A percentile compares a stretch with the other conserved stretches of the same genome.
Evolutionary conservation across 1,140 invertebrate species (phyloP).

Genomic region (Gryllus bimaculatus): DNA sequence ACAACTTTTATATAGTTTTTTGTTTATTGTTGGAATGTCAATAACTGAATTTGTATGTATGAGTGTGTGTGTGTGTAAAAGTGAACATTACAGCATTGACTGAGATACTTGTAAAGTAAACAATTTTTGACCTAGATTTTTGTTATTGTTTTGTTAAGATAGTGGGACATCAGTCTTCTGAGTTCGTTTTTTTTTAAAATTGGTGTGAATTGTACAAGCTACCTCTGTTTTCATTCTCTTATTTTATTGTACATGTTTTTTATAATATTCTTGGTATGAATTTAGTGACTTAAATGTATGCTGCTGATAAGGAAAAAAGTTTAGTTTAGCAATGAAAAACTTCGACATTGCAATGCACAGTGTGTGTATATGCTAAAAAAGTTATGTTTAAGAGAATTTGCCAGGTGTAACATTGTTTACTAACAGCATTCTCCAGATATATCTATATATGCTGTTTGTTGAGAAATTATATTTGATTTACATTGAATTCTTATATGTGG

Average conservation of each 20-base stretch:
- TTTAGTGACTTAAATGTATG: too few relatives aligned
- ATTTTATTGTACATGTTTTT: not conserved
- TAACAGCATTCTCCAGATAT: not conserved
- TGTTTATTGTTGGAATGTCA: not conserved
- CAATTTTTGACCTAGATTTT: not conserved
- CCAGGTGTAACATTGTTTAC: not conserved
- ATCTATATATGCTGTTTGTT: not conserved
- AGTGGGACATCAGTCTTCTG: not conserved
- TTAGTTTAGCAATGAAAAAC: too few relatives aligned
- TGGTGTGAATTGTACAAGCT: not conserved
- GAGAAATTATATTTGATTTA: too few relatives aligned
- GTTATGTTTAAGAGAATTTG: not conserved
- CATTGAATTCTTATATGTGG: too few relatives aligned
- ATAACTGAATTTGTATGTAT: not conserved
- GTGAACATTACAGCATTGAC: not conserved
- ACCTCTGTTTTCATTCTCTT: not conserved
- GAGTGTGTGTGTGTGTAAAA: not conserved
- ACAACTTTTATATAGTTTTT: not conserved
- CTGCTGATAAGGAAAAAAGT: too few relatives aligned
- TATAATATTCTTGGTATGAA: not conserved
- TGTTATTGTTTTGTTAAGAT: not conserved
- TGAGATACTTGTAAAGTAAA: not conserved
- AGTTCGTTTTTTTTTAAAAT: not conserved
- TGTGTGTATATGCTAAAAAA: not conserved
- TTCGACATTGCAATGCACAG: not conserved